Conservation (phyloP, 2,888 invertebrate genomes). For the Homarus gammarus region DNA sequence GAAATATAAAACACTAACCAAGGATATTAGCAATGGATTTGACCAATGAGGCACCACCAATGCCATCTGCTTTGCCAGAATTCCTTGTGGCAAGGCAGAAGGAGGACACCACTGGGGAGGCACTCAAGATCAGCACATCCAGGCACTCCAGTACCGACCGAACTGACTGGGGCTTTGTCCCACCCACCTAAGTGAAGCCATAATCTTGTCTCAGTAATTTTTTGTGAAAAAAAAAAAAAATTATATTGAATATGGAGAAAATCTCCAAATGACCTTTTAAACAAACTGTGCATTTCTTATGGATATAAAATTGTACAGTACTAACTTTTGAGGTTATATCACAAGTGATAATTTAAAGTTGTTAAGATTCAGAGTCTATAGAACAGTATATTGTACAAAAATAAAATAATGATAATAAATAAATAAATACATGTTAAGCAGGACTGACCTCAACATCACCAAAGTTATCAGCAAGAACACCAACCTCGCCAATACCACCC, state of each 20-base stretch:
- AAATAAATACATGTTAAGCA: not conserved
- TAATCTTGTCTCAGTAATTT: no score
- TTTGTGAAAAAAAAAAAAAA: no score
- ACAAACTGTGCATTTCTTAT: no score
- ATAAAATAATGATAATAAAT: no score
- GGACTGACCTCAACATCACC: slow-evolving; percentile 89
- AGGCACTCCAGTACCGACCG: slow-evolving; percentile 93
- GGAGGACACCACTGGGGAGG: slow-evolving; percentile 89
- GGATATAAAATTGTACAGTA: no score
- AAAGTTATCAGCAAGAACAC: slow-evolving; percentile 93
- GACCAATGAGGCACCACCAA: slow-evolving; percentile 85
- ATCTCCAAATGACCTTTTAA: no score
- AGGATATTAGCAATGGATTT: slow-evolving; percentile 93
- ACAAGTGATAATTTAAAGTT: no score
- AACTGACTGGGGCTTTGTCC: slow-evolving; percentile 97
- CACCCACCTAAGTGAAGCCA: slow-evolving; percentile 90
- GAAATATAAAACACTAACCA: slow-evolving; percentile 81
- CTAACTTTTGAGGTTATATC: no score
- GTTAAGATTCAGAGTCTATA: no score
- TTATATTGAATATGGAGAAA: no score
- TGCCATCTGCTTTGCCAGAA: slow-evolving; percentile 82
- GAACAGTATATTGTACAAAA: no score
- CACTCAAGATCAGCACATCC: slow-evolving; percentile 87
- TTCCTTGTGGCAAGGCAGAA: slow-evolving; percentile 91
- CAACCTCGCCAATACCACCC: slow-evolving; percentile 99